phyloP scores from a whole-genome alignment of 2,888 invertebrate species.

The Epinotia brunnichana region DNA sequence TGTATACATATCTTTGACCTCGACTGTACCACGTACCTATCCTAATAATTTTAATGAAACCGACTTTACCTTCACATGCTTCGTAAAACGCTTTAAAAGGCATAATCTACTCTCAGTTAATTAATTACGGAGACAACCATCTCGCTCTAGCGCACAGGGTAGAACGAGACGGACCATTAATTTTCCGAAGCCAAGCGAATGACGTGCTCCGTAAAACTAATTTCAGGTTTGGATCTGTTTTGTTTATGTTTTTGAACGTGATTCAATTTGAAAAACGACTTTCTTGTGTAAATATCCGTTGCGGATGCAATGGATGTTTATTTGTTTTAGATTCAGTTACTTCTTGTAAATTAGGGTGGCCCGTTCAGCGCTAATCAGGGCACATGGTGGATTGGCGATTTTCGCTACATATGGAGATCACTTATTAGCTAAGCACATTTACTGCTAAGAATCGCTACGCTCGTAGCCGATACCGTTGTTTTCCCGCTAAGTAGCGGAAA shows the following conservation, averaged over 20 bases:
- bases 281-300: neutral
- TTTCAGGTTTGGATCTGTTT: slow-evolving; percentile 17
- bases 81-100: slow-evolving; percentile 8
- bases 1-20: too few relatives aligned
- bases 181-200: neutral
- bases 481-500: too few relatives aligned
- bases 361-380: too few relatives aligned
- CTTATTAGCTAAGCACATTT: too few relatives aligned
- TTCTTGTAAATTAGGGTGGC: too few relatives aligned
- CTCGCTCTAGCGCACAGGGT: slow-evolving; percentile 7
- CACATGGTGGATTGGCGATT: too few relatives aligned
- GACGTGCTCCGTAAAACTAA: slow-evolving; percentile 10
- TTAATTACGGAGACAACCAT: slow-evolving; percentile 23
- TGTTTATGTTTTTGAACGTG: neutral
- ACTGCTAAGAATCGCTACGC: too few relatives aligned
- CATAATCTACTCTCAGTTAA: slow-evolving; percentile 24
- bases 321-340: too few relatives aligned
- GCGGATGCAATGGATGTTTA: neutral
- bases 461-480: too few relatives aligned
- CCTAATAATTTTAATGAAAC: neutral
- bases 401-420: too few relatives aligned
- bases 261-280: slow-evolving; percentile 11
- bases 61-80: neutral
- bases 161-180: slow-evolving; percentile 22
- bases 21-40: neutral